Evolutionary conservation across 2,113 vertebrate genomes (phyloP), one percentile per base, ranked within the genome.

Genomic region (Rana temporaria): DNA sequence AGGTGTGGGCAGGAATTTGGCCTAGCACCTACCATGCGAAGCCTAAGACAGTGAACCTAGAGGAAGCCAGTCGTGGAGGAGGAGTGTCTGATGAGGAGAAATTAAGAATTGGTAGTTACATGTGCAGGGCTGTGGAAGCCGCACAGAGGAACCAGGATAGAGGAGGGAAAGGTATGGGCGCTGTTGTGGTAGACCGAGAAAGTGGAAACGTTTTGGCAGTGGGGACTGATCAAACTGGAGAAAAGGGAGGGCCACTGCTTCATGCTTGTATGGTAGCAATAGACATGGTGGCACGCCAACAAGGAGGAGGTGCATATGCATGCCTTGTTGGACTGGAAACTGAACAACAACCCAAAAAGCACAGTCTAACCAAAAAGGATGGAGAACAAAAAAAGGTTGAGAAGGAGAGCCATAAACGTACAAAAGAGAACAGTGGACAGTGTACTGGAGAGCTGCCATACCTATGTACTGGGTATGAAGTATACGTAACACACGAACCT

Each of bases 221-320:
- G 0, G 90, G 89, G 38, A 95, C 96, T 0, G 96, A 98, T 86
- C 95, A 94, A 82, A 76, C 72, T 16, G 79, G 93, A 11, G 11
- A 75, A 0, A 17, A 63, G 0, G 16, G 86, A 62, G 86, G 88
- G 30, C 94, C 94, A 0, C 88, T 98, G 17, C 92, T 95, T 60
- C 96, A 98, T 0, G 95, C 96, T 0, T 90, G 93, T 63, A 97
- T 97, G 94, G 95, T 96, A 6, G 95, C 94, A 64, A 90, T 98
- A 0, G 96, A 98, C 81, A 89, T 97, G 0, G 95, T 97, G 81
- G 96, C 96, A 8, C 86, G 42, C 24, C 87, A 92, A 34, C 96
- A 98, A 84, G 96, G 94, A 0, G 92, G 94, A 0, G 96, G 96
- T 0, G 85, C 90, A 4, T 90, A 94, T 2, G 38, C 71, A 5